Conservation (phyloP, 2,797 vertebrate genomes). For the Helostoma temminkii region DNA sequence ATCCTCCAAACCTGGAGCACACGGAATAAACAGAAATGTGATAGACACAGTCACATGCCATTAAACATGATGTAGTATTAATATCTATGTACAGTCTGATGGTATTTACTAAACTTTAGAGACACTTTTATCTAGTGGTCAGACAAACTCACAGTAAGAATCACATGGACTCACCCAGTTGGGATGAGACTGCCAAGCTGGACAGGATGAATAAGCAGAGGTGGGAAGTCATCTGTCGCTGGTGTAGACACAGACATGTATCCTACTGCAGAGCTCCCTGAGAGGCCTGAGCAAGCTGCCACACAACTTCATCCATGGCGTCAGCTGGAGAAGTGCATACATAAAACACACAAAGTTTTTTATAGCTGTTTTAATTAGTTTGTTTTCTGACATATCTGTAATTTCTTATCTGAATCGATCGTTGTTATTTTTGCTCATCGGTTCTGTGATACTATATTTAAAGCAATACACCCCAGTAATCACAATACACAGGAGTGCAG, state of each 20-base stretch:
- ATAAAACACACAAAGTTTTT: neutral
- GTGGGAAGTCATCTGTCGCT: slow-evolving; percentile 72
- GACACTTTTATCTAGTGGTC: neutral
- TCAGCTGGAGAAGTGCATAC: slow-evolving; percentile 31
- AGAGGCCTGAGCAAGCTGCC: slow-evolving; percentile 40
- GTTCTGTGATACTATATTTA: too few species aligned
- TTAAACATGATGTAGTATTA: neutral
- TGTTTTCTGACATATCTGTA: too few species aligned
- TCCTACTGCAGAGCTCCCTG: slow-evolving; percentile 68
- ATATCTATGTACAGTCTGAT: neutral
- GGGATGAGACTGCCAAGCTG: slow-evolving; percentile 59
- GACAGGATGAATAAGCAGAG: slow-evolving; percentile 74
- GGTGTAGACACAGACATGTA: slow-evolving; percentile 48
- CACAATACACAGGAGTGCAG: neutral
- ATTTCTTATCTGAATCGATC: too few species aligned
- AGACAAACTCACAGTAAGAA: neutral
- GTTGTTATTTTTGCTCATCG: too few species aligned
- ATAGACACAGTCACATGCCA: too few species aligned
- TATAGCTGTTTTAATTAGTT: neutral
- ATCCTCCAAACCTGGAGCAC: slow-evolving; percentile 79
- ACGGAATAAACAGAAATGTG: neutral
- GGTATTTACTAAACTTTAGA: neutral
- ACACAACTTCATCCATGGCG: slow-evolving; percentile 73
- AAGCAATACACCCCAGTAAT: too few species aligned
- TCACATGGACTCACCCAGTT: slow-evolving; percentile 70